phyloP scores from a whole-genome alignment of 1,140 invertebrate genomes.

The Drosophila ironensis region DNA sequence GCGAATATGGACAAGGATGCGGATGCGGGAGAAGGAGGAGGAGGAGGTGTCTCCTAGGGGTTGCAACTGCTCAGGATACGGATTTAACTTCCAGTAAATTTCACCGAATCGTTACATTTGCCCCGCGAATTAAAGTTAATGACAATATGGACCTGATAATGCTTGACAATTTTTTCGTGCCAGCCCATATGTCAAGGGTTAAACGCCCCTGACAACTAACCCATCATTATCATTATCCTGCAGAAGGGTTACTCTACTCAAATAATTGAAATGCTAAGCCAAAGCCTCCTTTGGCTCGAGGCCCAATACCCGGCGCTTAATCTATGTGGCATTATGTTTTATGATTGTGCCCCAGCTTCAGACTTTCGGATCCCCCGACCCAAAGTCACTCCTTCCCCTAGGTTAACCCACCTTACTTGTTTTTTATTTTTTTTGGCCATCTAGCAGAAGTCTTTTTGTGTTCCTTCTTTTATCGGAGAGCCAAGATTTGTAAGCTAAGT shows the following conservation, averaged over 20 bases:
- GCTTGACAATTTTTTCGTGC: conserved; percentile 7
- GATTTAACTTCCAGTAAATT: conserved; percentile 74
- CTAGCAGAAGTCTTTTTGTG: conserved; percentile 9
- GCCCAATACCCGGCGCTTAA: conserved; percentile 26
- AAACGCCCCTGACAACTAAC: conserved; percentile 40
- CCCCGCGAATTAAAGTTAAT: conserved; percentile 62
- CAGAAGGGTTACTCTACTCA: conserved; percentile 46
- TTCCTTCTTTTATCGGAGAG: background rate
- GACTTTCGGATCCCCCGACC: background rate
- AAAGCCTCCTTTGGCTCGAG: conserved; percentile 10
- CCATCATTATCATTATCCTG: conserved; percentile 2
- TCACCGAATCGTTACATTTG: conserved; percentile 78
- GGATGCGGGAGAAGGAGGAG: background rate
- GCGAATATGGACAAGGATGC: too few relatives aligned
- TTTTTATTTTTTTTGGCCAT: background rate
- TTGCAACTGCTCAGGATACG: conserved; percentile 26
- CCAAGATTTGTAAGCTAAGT: conserved; percentile 14
- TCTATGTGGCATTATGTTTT: conserved; percentile 56
- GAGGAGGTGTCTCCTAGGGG: conserved; percentile 14
- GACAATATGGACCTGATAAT: conserved; percentile 63
- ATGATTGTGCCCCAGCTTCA: conserved; percentile 24
- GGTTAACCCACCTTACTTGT: background rate
- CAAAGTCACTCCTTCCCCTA: conserved; percentile 1
- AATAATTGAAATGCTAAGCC: conserved; percentile 22
- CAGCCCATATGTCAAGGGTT: conserved; percentile 60